Evolutionary conservation across 92 coral and sea anemone species (phyloP).

Genomic region (Micromussa lordhowensis): DNA sequence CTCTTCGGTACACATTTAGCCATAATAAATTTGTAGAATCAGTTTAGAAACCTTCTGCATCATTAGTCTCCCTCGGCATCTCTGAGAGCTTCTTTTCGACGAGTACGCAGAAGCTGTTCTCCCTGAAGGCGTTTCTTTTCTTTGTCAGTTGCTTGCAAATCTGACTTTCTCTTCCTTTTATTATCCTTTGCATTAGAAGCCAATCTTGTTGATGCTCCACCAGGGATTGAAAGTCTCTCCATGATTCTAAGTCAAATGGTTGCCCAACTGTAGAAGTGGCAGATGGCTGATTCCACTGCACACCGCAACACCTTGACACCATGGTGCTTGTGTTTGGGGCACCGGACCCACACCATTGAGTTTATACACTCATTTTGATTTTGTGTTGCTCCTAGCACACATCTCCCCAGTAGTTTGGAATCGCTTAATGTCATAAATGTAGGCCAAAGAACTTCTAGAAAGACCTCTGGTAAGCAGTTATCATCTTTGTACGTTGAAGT

Average conservation of each 20-base stretch:
- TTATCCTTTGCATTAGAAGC: too few species aligned
- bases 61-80: slow-evolving; percentile 57
- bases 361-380: too few species aligned
- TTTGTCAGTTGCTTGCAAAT: slow-evolving; percentile 57
- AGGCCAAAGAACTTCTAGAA: slow-evolving; percentile 48
- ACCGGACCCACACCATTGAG: too few species aligned
- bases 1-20: slow-evolving; percentile 2
- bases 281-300: too few species aligned
- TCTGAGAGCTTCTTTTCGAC: slow-evolving; percentile 55
- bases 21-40: neutral
- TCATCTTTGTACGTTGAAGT: slow-evolving; percentile 49
- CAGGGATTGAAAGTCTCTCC: too few species aligned
- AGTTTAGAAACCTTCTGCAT: slow-evolving; percentile 55
- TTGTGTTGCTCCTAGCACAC: too few species aligned
- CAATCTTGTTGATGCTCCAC: too few species aligned
- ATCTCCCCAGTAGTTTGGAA: too few species aligned
- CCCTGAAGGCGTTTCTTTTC: slow-evolving; percentile 59
- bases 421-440: slow-evolving; percentile 27
- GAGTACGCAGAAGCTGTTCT: slow-evolving; percentile 47
- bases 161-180: slow-evolving; percentile 56
- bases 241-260: too few species aligned
- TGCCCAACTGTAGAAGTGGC: too few species aligned
- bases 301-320: too few species aligned
- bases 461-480: slow-evolving; percentile 50
- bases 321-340: neutral